Conservation (phyloP, 2,797 vertebrate species). For the Setipinna tenuifilis region DNA sequence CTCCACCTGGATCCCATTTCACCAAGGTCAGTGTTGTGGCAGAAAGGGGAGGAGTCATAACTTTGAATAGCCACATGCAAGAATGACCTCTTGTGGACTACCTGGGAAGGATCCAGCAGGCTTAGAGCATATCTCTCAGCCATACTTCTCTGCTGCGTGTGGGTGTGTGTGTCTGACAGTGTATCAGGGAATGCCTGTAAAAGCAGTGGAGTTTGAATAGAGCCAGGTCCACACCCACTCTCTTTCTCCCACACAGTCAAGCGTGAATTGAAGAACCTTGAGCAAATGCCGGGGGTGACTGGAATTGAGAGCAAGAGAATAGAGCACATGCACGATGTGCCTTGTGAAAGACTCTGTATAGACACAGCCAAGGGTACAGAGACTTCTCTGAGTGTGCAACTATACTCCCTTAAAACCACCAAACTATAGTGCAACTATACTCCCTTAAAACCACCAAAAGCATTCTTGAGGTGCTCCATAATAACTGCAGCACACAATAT, state of each 20-base stretch:
- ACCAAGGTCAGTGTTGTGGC: slow-evolving; percentile 7
- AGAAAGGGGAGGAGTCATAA: background rate
- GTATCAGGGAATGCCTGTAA: slow-evolving; percentile 22
- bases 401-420: background rate
- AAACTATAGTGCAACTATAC: background rate
- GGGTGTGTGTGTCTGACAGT: slow-evolving; percentile 34
- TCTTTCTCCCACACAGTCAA: slow-evolving; percentile 40
- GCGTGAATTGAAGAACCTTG: slow-evolving; percentile 63
- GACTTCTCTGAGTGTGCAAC: background rate
- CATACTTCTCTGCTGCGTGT: background rate
- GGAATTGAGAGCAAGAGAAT: background rate
- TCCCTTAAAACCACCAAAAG: background rate
- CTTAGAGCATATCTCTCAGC: background rate
- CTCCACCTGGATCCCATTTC: background rate
- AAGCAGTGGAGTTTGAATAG: slow-evolving; percentile 59
- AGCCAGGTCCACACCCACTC: slow-evolving; percentile 19
- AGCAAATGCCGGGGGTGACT: slow-evolving; percentile 49
- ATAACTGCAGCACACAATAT: background rate
- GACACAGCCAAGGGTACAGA: background rate
- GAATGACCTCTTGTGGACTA: slow-evolving; percentile 21
- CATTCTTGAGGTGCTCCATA: background rate
- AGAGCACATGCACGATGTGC: background rate
- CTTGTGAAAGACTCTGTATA: background rate
- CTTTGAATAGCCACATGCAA: background rate
- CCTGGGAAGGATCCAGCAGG: background rate